Evolutionary conservation across 35 echinoderm and acorn worm species (phyloP), one percentile per base, ranked within the genome.

Genomic region (Apostichopus californicus): DNA sequence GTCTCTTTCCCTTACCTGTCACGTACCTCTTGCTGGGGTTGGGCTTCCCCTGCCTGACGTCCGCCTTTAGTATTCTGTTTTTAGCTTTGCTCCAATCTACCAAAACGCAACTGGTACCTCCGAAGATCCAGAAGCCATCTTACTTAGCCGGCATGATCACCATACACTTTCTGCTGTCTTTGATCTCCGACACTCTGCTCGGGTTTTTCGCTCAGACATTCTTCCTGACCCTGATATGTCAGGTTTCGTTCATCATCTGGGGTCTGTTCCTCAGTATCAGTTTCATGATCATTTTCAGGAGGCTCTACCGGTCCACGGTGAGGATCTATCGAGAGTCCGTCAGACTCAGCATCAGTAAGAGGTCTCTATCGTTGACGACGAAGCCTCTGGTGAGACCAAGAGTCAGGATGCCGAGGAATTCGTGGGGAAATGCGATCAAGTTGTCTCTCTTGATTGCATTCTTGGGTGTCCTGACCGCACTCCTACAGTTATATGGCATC

Each of bases 1-100:
- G 22, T 6, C 78, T 94, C 9, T 96, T 92, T 17, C 93, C 95
- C 0, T 21, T 80, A 55, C 85, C 95, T 5, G 81, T 96, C 2
- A 87, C 95, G 7, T 99, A 99, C 73, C 18, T 99, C 21, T 79
- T 99, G 52, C 91, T 96, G 28, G 95, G 97, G 54, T 80, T 96
- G 80, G 97, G 97, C 52, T 99, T 99, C 75, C 97, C 97, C 0
- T 99, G 97, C 78, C 86, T 99, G 6, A 96, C 97, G 11, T 99
- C 97, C 9, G 95, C 97, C 3, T 99, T 99, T 66, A 99, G 97
- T 89, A 99, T 99, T 88, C 83, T 99, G 34, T 96, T 96, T 72
- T 66, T 99, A 64, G 97, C 97, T 13, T 59, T 99, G 17, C 81
- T 99, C 54, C 93, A 96, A 14, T 96, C 97, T 0, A 99, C 97